Percentiles rank a stretch among this genome's conserved stretches.
Conservation (phyloP, 37 sponge, comb jelly and placozoan genomes). For the Crambe crambe region DNA sequence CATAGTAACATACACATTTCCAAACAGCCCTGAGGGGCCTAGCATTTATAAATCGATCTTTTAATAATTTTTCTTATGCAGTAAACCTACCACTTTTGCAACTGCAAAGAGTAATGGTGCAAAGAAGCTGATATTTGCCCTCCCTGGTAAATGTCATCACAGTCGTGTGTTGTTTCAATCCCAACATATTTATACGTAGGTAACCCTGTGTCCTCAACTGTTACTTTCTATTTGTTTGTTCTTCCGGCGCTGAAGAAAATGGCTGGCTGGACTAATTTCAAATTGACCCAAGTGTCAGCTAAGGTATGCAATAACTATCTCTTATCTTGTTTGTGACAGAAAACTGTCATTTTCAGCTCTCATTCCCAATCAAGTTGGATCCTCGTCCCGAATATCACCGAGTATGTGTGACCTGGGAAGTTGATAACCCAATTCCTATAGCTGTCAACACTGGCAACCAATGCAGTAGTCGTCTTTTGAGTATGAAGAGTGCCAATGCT, state of each 20-base stretch:
- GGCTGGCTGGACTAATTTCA: conserved; percentile 52
- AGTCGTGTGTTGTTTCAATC: too few species aligned
- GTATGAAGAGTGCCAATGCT: conserved; percentile 90
- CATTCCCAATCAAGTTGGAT: conserved; percentile 53
- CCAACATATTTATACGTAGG: too few species aligned
- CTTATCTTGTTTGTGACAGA: background rate
- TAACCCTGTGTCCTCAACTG: conserved; percentile 96
- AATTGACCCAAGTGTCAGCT: conserved; percentile 9
- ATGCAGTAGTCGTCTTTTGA: conserved; percentile 93
- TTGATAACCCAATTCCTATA: conserved; percentile 24
- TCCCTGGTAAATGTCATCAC: conserved; percentile 84
- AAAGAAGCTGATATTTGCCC: conserved; percentile 84
- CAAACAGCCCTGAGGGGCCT: too few species aligned
- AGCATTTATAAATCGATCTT: background rate
- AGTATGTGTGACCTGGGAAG: conserved; percentile 46
- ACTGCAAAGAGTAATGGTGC: conserved; percentile 57
- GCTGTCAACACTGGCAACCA: conserved; percentile 89
- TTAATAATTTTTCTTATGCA: conserved; percentile 4
- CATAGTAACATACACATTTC: too few species aligned
- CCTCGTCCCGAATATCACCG: conserved; percentile 91
- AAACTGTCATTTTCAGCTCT: conserved; percentile 29
- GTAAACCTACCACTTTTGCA: conserved; percentile 98
- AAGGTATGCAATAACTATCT: conserved; percentile 12
- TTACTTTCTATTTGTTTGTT: conserved; percentile 93
- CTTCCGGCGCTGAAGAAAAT: conserved; percentile 85